A percentile compares a stretch with the other conserved stretches of the same genome.
Conservation (phyloP, 1,140 invertebrate genomes). For the Drosophila mojavensis region DNA sequence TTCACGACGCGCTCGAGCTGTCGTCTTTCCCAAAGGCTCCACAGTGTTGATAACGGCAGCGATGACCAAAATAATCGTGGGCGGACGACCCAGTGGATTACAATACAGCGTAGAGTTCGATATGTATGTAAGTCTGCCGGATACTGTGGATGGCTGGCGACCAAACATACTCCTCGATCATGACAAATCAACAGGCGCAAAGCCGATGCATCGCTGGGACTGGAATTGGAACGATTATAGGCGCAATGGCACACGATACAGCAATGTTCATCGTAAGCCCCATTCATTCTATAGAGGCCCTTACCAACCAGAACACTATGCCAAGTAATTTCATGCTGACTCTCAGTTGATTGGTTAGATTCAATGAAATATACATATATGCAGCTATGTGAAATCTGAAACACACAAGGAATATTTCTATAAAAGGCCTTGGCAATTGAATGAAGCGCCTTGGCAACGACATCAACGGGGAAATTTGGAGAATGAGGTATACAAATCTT, state of each 20-base stretch:
- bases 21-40: constrained; percentile 61
- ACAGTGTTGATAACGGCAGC: constrained; percentile 55
- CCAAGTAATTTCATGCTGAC: constrained; percentile 16
- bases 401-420: constrained; percentile 42
- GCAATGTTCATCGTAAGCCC: background rate
- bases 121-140: constrained; percentile 59
- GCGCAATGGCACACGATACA: background rate
- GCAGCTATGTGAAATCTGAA: background rate
- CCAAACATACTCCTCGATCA: constrained; percentile 48
- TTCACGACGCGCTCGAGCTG: constrained; percentile 47
- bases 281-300: constrained; percentile 4
- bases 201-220: constrained; percentile 48
- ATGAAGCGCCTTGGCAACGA: background rate
- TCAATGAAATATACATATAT: background rate
- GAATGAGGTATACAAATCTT: constrained; percentile 51
- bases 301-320: background rate
- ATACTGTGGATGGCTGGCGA: constrained; percentile 62
- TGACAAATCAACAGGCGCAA: background rate
- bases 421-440: constrained; percentile 43
- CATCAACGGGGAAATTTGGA: background rate
- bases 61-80: constrained; percentile 63
- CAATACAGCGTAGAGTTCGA: constrained; percentile 70
- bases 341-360: background rate
- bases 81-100: constrained; percentile 58
- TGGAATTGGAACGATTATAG: constrained; percentile 18